Conservation (phyloP, 92 coral and sea anemone genomes). For the Pocillopora grandis region DNA sequence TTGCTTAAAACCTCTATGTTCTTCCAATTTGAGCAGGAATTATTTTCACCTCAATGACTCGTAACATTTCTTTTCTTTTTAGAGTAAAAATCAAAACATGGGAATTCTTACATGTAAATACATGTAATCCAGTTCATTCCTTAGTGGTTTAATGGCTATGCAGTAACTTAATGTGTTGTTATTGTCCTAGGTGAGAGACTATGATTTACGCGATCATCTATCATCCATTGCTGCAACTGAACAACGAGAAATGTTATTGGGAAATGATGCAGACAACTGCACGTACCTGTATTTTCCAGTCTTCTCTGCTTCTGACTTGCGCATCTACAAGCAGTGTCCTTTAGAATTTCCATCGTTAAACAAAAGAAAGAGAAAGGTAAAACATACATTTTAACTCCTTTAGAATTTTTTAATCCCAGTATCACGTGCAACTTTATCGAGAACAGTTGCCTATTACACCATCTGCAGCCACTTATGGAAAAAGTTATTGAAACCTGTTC, state of each 20-base stretch:
- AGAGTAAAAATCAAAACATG: too few species aligned
- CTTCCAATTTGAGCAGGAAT: too few species aligned
- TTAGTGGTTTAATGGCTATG: background rate
- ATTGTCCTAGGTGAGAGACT: slow-evolving; percentile 70
- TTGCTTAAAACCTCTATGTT: too few species aligned
- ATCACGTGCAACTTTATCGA: too few species aligned
- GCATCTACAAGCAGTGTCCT: slow-evolving; percentile 83
- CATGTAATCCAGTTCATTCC: too few species aligned
- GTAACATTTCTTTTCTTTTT: too few species aligned
- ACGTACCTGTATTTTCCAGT: slow-evolving; percentile 86
- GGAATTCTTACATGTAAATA: too few species aligned
- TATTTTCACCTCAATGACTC: too few species aligned
- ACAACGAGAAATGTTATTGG: slow-evolving; percentile 79
- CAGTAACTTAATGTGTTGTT: background rate
- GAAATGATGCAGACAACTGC: slow-evolving; percentile 72
- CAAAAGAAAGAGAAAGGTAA: slow-evolving; percentile 65
- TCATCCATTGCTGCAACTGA: slow-evolving; percentile 69
- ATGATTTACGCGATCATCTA: slow-evolving; percentile 86
- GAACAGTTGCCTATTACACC: too few species aligned
- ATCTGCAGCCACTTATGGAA: too few species aligned
- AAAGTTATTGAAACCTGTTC: too few species aligned
- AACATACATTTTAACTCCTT: background rate
- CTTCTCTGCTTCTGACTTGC: slow-evolving; percentile 83
- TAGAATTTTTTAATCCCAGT: too few species aligned
- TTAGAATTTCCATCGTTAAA: slow-evolving; percentile 60